Conservation (phyloP, 2,888 invertebrate species). For the Nomada ferruginata region DNA sequence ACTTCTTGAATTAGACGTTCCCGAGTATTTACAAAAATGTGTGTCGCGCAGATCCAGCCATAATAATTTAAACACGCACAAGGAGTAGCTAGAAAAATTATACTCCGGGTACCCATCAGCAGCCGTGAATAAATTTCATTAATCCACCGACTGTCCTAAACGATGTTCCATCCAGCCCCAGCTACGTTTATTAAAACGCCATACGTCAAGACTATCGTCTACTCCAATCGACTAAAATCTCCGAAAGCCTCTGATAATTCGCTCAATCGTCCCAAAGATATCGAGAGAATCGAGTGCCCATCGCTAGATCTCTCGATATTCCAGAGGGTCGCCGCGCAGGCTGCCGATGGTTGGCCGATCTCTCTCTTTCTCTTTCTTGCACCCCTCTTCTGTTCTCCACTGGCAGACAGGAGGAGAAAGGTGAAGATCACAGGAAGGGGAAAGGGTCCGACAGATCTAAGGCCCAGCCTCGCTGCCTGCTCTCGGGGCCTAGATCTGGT, state of each 20-base stretch:
- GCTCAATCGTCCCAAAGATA: not conserved
- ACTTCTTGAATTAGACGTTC: too few relatives aligned
- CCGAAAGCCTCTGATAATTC: not conserved
- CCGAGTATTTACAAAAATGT: too few relatives aligned
- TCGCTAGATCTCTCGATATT: slow-evolving; percentile 79
- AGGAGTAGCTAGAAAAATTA: too few relatives aligned
- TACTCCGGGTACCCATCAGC: too few relatives aligned
- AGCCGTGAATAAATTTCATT: too few relatives aligned
- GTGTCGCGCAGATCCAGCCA: too few relatives aligned
- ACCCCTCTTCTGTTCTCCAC: slow-evolving; percentile 32
- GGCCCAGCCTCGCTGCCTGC: slow-evolving; percentile 76
- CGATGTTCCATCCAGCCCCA: not conserved
- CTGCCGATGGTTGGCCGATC: slow-evolving; percentile 76
- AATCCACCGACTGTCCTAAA: too few relatives aligned
- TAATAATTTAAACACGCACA: too few relatives aligned
- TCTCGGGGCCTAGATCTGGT: slow-evolving; percentile 71
- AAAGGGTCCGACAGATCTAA: slow-evolving; percentile 73
- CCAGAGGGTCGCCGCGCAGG: slow-evolving; percentile 78
- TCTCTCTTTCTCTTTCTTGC: slow-evolving; percentile 41
- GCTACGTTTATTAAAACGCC: not conserved
- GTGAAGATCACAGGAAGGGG: slow-evolving; percentile 45
- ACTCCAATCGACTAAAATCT: not conserved
- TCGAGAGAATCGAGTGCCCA: slow-evolving; percentile 30
- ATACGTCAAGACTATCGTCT: not conserved
- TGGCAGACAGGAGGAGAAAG: slow-evolving; percentile 38